Conservation (phyloP, 2,797 vertebrate genomes). For the Vultur gryphus region DNA sequence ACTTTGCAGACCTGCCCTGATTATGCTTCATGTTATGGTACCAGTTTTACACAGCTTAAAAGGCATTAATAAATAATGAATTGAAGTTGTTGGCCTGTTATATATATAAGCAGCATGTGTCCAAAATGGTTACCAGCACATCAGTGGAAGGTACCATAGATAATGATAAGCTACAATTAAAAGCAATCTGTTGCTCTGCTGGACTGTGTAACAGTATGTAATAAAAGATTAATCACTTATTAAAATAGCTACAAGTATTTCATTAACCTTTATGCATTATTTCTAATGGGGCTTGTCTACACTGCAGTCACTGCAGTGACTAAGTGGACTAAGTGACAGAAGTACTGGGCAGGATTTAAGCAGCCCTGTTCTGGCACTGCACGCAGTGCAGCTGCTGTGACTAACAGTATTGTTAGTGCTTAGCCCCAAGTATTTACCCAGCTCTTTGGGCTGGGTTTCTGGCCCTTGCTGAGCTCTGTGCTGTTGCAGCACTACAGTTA, state of each 20-base stretch:
- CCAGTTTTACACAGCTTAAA: background rate
- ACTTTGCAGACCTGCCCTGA: background rate
- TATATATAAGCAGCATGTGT: conserved; percentile 20
- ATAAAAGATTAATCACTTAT: conserved; percentile 59
- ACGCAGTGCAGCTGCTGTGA: background rate
- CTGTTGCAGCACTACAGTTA: background rate
- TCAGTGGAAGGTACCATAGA: background rate
- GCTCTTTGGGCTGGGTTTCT: background rate
- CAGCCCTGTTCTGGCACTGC: background rate
- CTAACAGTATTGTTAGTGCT: background rate
- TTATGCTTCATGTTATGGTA: background rate
- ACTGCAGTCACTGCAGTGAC: background rate
- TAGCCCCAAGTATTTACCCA: background rate
- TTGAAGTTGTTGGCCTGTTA: background rate
- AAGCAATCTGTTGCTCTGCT: conserved; percentile 55
- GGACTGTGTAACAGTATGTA: conserved; percentile 18
- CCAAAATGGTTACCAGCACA: conserved; percentile 1
- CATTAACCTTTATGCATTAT: conserved; percentile 60
- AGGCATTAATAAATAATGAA: conserved; percentile 41
- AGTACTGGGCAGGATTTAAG: background rate
- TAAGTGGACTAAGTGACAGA: background rate
- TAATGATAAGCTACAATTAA: conserved; percentile 52
- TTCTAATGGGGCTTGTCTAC: conserved; percentile 11
- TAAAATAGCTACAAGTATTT: conserved; percentile 55
- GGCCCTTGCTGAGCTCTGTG: background rate